phyloP scores from a whole-genome alignment of 2,113 vertebrate genomes.

The Cavia porcellus region DNA sequence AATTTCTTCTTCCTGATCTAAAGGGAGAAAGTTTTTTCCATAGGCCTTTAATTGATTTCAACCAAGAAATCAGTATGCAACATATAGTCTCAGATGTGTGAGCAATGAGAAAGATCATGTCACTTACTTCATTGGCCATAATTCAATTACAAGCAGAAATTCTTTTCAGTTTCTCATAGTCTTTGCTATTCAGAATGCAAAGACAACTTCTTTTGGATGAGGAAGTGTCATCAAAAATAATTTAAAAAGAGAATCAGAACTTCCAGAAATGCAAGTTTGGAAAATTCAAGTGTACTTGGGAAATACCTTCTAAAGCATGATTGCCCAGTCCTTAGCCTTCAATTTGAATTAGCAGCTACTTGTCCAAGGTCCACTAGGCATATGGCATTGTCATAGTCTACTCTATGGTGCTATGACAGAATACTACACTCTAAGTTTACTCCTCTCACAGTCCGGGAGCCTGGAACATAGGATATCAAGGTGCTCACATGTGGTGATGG shows the following conservation, averaged over 20 bases:
- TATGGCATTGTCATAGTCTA: background rate
- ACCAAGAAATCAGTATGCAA: slow-evolving; percentile 48
- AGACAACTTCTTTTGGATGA: background rate
- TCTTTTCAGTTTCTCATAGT: slow-evolving; percentile 41
- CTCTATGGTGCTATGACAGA: background rate
- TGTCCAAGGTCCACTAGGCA: background rate
- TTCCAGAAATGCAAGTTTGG: slow-evolving; percentile 13
- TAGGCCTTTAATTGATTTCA: slow-evolving; percentile 31
- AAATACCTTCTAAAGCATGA: background rate
- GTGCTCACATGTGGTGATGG: background rate
- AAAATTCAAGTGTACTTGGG: background rate
- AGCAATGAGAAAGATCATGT: slow-evolving; percentile 45
- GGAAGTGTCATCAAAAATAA: background rate
- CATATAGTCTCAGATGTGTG: background rate
- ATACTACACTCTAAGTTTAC: background rate
- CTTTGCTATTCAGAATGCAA: background rate
- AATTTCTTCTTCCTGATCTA: slow-evolving; percentile 6
- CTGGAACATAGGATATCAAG: too few relatives aligned
- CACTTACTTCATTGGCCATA: slow-evolving; percentile 55
- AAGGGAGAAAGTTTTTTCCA: background rate
- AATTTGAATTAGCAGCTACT: background rate
- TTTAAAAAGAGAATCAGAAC: background rate
- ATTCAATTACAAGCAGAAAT: slow-evolving; percentile 51
- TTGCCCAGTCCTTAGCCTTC: background rate
- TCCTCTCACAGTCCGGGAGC: background rate